Conservation (phyloP, 2,797 vertebrate species). For the Macrochelys suwanniensis region DNA sequence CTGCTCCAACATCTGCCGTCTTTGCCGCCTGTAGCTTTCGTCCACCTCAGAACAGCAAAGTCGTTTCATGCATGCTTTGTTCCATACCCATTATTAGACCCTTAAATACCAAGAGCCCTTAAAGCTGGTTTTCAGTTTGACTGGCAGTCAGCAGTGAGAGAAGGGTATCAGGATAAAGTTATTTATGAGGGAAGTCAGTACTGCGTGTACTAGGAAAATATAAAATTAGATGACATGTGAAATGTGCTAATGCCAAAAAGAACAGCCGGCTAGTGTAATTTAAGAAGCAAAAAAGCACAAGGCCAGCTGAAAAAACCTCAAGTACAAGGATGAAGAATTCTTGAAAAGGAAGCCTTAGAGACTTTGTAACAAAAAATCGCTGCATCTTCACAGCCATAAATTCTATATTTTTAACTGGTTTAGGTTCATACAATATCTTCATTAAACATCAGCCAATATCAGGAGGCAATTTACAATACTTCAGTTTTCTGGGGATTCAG, state of each 20-base stretch:
- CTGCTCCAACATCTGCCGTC: neutral
- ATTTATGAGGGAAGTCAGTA: neutral
- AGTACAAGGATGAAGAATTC: neutral
- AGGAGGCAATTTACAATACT: neutral
- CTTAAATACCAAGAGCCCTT: neutral
- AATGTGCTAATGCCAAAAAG: neutral
- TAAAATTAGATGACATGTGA: neutral
- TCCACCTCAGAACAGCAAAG: neutral
- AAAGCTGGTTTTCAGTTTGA: neutral
- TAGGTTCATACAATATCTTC: neutral
- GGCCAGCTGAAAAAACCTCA: neutral
- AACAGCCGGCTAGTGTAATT: neutral
- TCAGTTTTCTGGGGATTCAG: neutral
- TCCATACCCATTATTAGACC: neutral
- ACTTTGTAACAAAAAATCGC: neutral
- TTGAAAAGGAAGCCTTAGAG: neutral
- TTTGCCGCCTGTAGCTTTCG: neutral
- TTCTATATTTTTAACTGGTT: neutral
- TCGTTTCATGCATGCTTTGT: neutral
- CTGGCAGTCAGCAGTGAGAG: neutral
- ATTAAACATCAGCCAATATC: neutral
- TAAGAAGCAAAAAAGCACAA: neutral
- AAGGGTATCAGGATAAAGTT: neutral
- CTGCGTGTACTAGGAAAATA: neutral
- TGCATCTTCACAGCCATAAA: neutral